Evolutionary conservation across 2,888 invertebrate species (phyloP), one percentile per base, ranked within the genome.

Genomic region (Polyommatus icarus): DNA sequence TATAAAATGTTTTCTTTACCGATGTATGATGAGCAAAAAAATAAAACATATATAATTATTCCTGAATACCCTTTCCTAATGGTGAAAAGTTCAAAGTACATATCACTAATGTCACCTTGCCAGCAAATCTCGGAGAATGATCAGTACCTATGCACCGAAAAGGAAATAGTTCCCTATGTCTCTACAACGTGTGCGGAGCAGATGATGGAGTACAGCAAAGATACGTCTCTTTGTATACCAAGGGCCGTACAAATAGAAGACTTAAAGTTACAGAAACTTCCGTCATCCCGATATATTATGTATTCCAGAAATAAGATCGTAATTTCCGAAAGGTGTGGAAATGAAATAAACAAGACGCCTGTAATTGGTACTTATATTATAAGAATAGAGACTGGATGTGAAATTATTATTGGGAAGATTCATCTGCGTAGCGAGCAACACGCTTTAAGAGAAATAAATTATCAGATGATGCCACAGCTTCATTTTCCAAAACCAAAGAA

Each of bases 61-160:
- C 79, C 80, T 73, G 80, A 81, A 78, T 80, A 80, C 71, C 80
- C 79, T 36, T 81, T 78, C 80, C 78, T 82, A 61, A 76, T 82
- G 36, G 79, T 79, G 61, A 82, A 80, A 77, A 79, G 80, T 54
- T 78, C 71, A 61, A 80, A 79, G 78, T 76, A 77, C 6, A 67
- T 76, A 32, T 78, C 81, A 24, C 76, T 82, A 32, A 57, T 78
- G 36, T 77, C 77, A 29, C 79, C 80, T n/a, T 82, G 82, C 75
- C 50, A 72, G 20, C 72, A 76, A 12, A 40, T 80, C 3, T 76
- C 76, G 7, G 76, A 81, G 3, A 78, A 79, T 36, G 46, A 79
- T 32, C 59, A 76, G 46, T 78, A 77, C 67, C 36, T 75, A 5
- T 78, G 78, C 71, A 78, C 78, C 24, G 78, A 78, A 24, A 67